These are phyloP conservation scores for Gymnarchus niloticus DNA, from an alignment of 2,113 vertebrate species.

Conservation along the genomic window DNA sequence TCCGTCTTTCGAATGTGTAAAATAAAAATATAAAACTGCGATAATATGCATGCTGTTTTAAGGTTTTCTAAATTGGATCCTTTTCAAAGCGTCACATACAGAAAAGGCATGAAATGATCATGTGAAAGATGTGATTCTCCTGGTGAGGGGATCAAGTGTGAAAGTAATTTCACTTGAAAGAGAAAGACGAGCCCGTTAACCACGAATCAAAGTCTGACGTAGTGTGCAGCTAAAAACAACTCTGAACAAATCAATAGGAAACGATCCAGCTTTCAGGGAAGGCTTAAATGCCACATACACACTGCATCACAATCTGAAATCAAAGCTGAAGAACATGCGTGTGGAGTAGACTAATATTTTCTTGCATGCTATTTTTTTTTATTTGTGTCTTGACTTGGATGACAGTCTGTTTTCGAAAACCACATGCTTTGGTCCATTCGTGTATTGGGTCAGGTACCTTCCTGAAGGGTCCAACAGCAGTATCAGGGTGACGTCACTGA, in stretches of 20 bases:
- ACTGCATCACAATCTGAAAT: neutral
- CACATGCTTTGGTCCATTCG: neutral
- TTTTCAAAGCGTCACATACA: neutral
- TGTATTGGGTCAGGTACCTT: neutral
- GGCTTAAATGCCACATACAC: neutral
- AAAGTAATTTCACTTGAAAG: neutral
- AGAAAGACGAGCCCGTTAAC: neutral
- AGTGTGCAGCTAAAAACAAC: neutral
- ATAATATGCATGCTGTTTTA: neutral
- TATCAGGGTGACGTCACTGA: neutral
- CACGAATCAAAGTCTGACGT: neutral
- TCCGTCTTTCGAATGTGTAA: neutral
- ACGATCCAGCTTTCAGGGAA: neutral
- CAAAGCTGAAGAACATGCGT: neutral
- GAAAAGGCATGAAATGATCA: neutral
- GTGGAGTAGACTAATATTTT: neutral
- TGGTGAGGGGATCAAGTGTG: neutral
- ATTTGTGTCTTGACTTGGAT: neutral
- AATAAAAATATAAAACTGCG: neutral
- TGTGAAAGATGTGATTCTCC: neutral
- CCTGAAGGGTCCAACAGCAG: neutral
- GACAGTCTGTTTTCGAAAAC: neutral
- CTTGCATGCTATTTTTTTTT: neutral
- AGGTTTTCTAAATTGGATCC: neutral
- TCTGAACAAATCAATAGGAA: neutral